Conservation (phyloP, 2,113 vertebrate species). For the Onychostoma macrolepis region DNA sequence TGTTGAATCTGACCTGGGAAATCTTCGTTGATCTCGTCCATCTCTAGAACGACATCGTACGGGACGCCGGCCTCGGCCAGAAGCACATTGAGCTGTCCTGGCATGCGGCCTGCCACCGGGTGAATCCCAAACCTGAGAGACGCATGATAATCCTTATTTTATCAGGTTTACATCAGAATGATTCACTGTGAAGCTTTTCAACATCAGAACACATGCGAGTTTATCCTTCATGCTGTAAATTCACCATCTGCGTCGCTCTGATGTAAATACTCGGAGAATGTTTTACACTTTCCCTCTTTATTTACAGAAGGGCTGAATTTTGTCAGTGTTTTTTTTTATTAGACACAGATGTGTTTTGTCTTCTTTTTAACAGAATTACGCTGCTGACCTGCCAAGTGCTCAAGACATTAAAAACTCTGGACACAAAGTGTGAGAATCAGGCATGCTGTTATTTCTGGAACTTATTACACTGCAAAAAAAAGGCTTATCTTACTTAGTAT, state of each 20-base stretch:
- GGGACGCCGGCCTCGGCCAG: constrained; percentile 96
- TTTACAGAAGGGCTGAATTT: constrained; percentile 31
- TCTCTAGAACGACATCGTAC: constrained; percentile 96
- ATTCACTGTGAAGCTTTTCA: neutral
- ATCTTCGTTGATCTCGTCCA: constrained; percentile 97
- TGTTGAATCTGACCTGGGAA: constrained; percentile 82
- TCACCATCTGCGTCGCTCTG: neutral
- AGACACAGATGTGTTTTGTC: constrained; percentile 52
- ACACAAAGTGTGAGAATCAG: neutral
- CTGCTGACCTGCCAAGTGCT: constrained; percentile 10
- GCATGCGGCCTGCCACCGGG: constrained; percentile 95
- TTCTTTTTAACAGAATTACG: constrained; percentile 36
- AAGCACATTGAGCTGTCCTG: constrained; percentile 93
- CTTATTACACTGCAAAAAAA: too few relatives aligned
- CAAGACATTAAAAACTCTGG: neutral
- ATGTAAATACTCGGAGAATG: neutral
- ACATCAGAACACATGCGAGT: neutral
- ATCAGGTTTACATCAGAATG: neutral
- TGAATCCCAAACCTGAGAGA: constrained; percentile 91
- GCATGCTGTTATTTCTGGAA: too few relatives aligned
- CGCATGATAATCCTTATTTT: neutral
- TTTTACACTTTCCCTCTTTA: constrained; percentile 22
- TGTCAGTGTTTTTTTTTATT: constrained; percentile 28
- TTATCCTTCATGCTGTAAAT: neutral
- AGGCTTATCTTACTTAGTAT: too few relatives aligned